phyloP scores from a whole-genome alignment of 2,797 vertebrate genomes.

The Eptatretus atami region DNA sequence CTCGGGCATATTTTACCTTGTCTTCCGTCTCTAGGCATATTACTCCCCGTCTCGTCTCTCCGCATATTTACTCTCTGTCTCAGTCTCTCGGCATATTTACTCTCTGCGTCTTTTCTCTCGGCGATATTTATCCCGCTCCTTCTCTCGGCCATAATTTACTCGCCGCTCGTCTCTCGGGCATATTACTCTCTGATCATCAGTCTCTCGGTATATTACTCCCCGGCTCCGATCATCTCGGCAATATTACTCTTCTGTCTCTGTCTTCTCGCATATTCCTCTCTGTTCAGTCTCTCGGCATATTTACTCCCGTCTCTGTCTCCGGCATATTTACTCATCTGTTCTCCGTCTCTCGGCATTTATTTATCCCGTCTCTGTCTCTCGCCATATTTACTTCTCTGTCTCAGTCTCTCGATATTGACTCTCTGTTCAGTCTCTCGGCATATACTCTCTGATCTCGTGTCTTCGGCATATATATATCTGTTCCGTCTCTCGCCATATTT shows the following conservation, averaged over 20 bases:
- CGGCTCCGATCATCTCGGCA: not conserved
- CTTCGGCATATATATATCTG: too few species aligned
- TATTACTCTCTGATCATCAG: not conserved
- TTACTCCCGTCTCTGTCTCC: not conserved
- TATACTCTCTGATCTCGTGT: not conserved
- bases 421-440: not conserved
- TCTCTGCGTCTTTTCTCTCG: not conserved
- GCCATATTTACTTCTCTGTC: too few species aligned
- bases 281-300: not conserved
- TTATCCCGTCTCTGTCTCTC: too few species aligned
- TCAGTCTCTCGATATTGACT: not conserved
- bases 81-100: too few species aligned
- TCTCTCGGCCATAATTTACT: not conserved
- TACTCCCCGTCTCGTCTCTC: too few species aligned
- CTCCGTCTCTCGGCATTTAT: too few species aligned
- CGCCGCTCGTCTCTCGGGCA: not conserved
- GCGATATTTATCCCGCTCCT: too few species aligned
- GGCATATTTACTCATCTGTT: not conserved
- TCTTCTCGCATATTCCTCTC: not conserved
- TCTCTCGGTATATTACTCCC: not conserved
- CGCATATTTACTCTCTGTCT: not conserved
- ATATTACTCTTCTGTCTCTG: not conserved
- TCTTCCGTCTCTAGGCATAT: too few species aligned
- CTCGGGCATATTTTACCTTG: not conserved
- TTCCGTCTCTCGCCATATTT: too few species aligned